phyloP scores from a whole-genome alignment of 92 coral and sea anemone species.

The Zoanthus gigantus region DNA sequence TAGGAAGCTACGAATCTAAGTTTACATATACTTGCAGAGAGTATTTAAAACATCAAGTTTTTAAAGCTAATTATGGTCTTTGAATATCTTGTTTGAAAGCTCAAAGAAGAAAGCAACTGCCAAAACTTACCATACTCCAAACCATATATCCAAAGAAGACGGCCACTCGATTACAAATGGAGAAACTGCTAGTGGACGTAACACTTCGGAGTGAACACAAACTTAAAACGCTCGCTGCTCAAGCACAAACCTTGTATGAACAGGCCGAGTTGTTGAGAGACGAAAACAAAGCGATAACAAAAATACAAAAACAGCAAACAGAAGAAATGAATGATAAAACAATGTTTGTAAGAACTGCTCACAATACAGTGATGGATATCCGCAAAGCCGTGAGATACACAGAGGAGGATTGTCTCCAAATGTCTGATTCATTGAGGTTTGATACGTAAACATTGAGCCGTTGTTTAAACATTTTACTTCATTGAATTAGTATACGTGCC shows the following conservation, averaged over 20 bases:
- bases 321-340: conserved; percentile 40
- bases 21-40: no score
- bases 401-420: conserved; percentile 26
- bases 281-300: conserved; percentile 28
- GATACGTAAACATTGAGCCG: no score
- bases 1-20: no score
- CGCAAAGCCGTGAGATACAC: conserved; percentile 41
- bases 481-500: no score
- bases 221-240: conserved; percentile 19
- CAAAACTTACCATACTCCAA: conserved; percentile 25
- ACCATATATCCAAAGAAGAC: conserved; percentile 24
- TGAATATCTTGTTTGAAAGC: not conserved
- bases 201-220: conserved; percentile 41
- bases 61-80: no score
- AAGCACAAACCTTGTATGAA: conserved; percentile 23
- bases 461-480: no score
- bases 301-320: conserved; percentile 14
- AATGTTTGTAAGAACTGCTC: conserved; percentile 24
- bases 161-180: conserved; percentile 20
- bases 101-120: conserved; percentile 8
- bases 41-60: no score
- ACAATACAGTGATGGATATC: conserved; percentile 22
- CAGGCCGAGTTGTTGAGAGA: conserved; percentile 35
- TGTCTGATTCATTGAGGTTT: conserved; percentile 25
- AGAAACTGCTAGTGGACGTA: conserved; percentile 36